Evolutionary conservation across 2,888 invertebrate genomes (phyloP).

Genomic region (Dryocosmus kuriphilus): DNA sequence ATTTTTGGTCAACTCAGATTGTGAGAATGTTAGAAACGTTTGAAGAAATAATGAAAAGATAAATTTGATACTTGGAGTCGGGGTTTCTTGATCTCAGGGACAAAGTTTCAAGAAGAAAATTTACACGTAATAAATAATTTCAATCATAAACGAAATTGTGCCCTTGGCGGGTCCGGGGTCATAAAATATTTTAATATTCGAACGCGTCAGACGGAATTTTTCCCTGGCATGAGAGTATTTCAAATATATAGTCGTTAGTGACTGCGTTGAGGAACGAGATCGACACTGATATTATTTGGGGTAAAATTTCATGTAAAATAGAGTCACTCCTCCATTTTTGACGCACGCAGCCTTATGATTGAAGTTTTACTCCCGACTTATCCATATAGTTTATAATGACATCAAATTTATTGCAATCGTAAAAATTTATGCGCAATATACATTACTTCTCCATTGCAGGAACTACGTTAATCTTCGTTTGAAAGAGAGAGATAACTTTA

Average conservation of each 20-base stretch:
- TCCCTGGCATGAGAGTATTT: constrained; percentile 8
- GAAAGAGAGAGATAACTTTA: neutral
- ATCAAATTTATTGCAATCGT: neutral
- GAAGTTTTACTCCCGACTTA: neutral
- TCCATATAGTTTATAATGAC: constrained; percentile 1
- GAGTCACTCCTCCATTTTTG: neutral
- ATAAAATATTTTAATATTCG: constrained; percentile 38
- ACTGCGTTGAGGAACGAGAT: constrained; percentile 1
- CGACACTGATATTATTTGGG: constrained; percentile 20
- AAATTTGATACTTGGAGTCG: neutral
- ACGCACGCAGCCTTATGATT: neutral
- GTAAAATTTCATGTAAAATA: constrained; percentile 14
- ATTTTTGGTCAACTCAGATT: too few species aligned
- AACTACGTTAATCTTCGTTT: neutral
- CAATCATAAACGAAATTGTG: constrained; percentile 57
- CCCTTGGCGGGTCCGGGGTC: constrained; percentile 44
- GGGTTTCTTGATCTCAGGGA: constrained; percentile 31
- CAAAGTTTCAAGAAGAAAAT: constrained; percentile 50
- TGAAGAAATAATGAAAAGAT: too few species aligned
- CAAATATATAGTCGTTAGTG: constrained; percentile 23
- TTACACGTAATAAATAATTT: constrained; percentile 57
- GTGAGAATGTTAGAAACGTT: too few species aligned
- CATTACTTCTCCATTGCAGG: neutral
- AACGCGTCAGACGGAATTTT: constrained; percentile 28
- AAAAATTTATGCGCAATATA: neutral